Conservation (phyloP, 1,140 invertebrate species). For the Aporrectodea caliginosa region DNA sequence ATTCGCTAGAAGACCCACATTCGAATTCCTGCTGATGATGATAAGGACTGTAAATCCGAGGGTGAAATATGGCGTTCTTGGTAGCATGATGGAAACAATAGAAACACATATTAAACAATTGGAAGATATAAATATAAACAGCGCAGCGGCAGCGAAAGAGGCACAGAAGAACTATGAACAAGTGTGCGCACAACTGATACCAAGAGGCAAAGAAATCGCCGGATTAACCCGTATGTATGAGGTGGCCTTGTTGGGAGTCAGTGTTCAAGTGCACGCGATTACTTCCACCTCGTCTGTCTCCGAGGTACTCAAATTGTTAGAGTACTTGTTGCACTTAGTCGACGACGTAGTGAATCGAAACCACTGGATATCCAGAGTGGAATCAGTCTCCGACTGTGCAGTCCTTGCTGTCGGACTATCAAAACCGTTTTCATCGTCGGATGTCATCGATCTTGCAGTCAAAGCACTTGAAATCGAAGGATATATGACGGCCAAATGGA, state of each 20-base stretch:
- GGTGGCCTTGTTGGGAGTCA: neutral
- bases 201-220: neutral
- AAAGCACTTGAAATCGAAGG: neutral
- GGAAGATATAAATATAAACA: neutral
- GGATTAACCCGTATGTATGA: neutral
- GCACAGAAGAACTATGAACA: too few relatives aligned
- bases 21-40: neutral
- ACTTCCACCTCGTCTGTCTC: neutral
- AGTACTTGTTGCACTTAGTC: neutral
- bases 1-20: neutral
- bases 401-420: neutral
- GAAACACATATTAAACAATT: neutral
- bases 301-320: neutral
- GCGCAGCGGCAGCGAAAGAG: too few relatives aligned
- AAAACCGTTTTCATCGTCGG: neutral
- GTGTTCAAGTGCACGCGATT: too few relatives aligned
- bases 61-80: neutral
- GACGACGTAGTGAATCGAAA: neutral
- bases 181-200: neutral
- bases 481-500: too few relatives aligned
- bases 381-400: neutral
- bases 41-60: neutral
- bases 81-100: neutral
- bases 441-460: neutral
- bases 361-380: neutral